Conservation (phyloP, 1,140 invertebrate genomes). For the Episyrphus balteatus region DNA sequence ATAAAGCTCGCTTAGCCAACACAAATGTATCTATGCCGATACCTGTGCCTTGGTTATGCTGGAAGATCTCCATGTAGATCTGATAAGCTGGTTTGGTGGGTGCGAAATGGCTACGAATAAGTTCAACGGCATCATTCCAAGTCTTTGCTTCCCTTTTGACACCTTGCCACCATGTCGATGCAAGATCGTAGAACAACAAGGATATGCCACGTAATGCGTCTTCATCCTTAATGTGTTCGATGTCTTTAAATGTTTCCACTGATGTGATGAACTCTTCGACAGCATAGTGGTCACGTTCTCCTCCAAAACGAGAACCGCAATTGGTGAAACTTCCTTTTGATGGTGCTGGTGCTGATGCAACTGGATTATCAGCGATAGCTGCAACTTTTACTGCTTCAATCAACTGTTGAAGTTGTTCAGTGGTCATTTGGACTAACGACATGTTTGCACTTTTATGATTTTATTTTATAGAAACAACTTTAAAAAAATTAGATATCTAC, state of each 20-base stretch:
- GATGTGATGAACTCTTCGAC: constrained; percentile 31
- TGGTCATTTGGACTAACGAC: constrained; percentile 15
- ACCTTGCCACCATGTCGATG: constrained; percentile 39
- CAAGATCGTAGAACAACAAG: constrained; percentile 32
- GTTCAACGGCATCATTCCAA: constrained; percentile 23
- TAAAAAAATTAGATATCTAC: too few relatives aligned
- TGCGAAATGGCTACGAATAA: constrained; percentile 28
- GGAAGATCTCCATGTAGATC: constrained; percentile 29
- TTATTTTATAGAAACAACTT: too few relatives aligned
- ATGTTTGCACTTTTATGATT: too few relatives aligned
- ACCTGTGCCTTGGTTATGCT: constrained; percentile 11
- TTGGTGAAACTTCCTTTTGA: constrained; percentile 30
- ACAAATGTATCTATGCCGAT: constrained; percentile 24
- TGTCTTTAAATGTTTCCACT: constrained; percentile 23
- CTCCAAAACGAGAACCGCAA: constrained; percentile 19
- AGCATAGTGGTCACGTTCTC: constrained; percentile 21
- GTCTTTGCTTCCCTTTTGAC: constrained; percentile 31
- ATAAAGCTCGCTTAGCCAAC: constrained; percentile 25
- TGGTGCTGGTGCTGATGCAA: constrained; percentile 3
- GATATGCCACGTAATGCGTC: constrained; percentile 35
- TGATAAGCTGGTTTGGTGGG: constrained; percentile 29
- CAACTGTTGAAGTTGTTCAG: constrained; percentile 20
- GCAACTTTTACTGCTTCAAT: constrained; percentile 18
- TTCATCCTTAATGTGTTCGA: constrained; percentile 30
- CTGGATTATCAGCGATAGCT: not conserved